phyloP scores from a whole-genome alignment of 2,113 vertebrate genomes.

The Erpornis zantholeuca region DNA sequence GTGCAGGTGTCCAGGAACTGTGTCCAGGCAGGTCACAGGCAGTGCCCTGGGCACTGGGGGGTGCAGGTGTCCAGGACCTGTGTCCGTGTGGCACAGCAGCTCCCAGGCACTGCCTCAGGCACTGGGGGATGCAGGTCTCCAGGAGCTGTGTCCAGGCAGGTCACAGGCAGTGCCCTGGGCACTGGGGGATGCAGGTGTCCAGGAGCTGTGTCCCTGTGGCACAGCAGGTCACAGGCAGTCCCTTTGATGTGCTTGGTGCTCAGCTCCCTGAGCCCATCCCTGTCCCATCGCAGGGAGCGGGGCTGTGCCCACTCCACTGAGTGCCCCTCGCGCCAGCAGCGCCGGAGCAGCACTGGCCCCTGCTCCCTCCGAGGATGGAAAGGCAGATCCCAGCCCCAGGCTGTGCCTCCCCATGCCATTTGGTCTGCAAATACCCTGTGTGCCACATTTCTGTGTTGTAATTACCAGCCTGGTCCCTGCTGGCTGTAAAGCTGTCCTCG shows the following conservation, averaged over 20 bases:
- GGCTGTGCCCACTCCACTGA: fast-evolving
- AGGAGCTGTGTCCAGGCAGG: neutral
- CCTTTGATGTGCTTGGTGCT: neutral
- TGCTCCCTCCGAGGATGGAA: fast-evolving
- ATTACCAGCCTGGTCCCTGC: neutral
- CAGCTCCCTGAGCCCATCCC: neutral
- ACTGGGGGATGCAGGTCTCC: too few species aligned
- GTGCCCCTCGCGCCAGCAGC: neutral
- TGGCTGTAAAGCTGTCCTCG: neutral
- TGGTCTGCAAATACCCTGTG: fast-evolving
- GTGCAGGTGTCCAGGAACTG: too few species aligned
- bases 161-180: neutral
- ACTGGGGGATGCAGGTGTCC: too few species aligned
- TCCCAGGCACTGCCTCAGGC: too few species aligned
- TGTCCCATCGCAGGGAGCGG: neutral
- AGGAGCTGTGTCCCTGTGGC: neutral
- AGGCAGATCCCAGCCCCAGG: neutral
- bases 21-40: neutral
- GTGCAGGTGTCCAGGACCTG: too few species aligned
- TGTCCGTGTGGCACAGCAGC: too few species aligned
- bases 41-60: too few species aligned
- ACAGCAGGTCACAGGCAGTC: neutral
- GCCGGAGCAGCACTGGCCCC: neutral
- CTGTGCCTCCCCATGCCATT: neutral
- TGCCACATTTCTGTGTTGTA: neutral